phyloP scores from a whole-genome alignment of 2,113 vertebrate genomes.

The Vulpes lagopus region DNA sequence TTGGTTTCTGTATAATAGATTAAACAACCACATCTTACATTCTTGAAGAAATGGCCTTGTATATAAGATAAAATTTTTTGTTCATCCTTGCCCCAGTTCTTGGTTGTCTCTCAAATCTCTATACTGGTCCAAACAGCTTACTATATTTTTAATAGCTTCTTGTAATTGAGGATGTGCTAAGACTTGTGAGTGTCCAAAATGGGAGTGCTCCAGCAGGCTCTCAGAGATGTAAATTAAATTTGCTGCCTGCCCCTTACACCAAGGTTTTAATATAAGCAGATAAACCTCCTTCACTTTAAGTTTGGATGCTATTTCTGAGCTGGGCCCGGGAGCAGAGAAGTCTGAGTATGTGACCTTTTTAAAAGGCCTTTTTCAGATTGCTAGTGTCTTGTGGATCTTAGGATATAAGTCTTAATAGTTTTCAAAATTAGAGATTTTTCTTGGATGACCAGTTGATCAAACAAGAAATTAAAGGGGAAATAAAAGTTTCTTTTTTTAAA shows the following conservation, averaged over 20 bases:
- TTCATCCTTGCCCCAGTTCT: background rate
- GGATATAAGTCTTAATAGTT: background rate
- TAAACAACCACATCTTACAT: background rate
- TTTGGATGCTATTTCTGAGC: background rate
- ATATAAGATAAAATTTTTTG: background rate
- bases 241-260: background rate
- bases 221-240: background rate
- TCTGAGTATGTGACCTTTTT: background rate
- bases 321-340: background rate
- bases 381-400: background rate
- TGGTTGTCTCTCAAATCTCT: background rate
- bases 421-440: background rate
- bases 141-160: background rate
- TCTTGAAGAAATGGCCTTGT: background rate
- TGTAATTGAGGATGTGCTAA: background rate
- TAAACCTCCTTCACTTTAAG: background rate
- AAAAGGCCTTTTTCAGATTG: background rate
- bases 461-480: background rate
- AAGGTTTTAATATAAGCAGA: background rate
- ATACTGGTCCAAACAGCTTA: background rate
- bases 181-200: background rate
- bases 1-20: background rate
- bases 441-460: background rate
- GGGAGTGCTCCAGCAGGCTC: background rate
- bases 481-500: background rate